These are phyloP conservation scores for Cataglyphis livida DNA, from an alignment of 2,888 invertebrate genomes.

Conservation along the genomic window DNA sequence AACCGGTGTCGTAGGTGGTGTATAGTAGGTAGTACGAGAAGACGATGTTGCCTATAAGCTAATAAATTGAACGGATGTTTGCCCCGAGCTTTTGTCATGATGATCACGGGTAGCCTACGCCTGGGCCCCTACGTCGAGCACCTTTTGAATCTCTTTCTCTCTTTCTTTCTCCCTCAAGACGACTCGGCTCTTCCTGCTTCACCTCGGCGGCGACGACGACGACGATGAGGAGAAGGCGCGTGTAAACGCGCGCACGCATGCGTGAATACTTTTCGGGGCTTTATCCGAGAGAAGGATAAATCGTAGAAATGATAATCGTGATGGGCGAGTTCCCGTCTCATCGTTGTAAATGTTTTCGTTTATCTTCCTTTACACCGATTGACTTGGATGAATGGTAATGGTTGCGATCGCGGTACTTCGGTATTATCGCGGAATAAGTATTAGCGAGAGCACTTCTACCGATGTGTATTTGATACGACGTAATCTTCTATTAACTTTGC, in stretches of 20 bases:
- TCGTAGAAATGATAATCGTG: constrained; percentile 48
- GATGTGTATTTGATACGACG: constrained; percentile 2
- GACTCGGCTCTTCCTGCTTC: constrained; percentile 46
- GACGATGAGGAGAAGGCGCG: constrained; percentile 25
- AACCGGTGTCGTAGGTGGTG: constrained; percentile 79
- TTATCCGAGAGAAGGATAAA: constrained; percentile 47
- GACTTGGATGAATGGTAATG: constrained; percentile 34
- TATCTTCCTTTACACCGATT: constrained; percentile 20
- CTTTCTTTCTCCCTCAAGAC: constrained; percentile 57
- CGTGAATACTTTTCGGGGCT: constrained; percentile 49
- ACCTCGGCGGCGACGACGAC: background rate
- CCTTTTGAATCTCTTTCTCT: constrained; percentile 73
- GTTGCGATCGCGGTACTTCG: constrained; percentile 28
- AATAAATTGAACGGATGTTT: constrained; percentile 84
- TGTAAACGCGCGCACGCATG: constrained; percentile 39
- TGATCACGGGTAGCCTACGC: constrained; percentile 82
- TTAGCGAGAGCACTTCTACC: background rate
- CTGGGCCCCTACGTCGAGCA: constrained; percentile 71
- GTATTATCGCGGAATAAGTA: background rate
- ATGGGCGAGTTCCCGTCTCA: constrained; percentile 46
- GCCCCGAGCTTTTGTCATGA: constrained; percentile 83
- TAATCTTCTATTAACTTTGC: constrained; percentile 4
- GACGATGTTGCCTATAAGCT: constrained; percentile 79
- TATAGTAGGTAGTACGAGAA: constrained; percentile 69
- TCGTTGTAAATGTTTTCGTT: background rate